Percentiles rank a stretch among this genome's conserved stretches.
Conservation (phyloP, 2,888 invertebrate genomes). For the Acleris cristana region DNA sequence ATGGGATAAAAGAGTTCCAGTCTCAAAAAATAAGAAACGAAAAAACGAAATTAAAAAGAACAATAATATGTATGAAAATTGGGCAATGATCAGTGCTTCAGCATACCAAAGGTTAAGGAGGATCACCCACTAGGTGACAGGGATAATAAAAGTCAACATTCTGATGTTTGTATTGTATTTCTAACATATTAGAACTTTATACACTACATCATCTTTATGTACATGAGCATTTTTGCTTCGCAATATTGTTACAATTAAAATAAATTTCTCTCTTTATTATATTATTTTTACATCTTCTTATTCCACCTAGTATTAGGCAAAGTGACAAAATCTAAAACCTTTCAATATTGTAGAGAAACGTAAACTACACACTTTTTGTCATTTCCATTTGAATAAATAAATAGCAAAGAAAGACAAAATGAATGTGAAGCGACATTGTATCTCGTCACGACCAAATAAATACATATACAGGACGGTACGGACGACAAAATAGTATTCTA, state of each 20-base stretch:
- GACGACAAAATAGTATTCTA: conserved; percentile 33
- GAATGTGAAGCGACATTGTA: conserved; percentile 21
- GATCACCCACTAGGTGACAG: neutral
- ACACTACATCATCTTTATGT: conserved; percentile 79
- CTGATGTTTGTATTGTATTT: conserved; percentile 72
- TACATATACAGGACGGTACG: conserved; percentile 35
- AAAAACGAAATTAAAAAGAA: too few relatives aligned
- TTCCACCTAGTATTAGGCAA: conserved; percentile 73
- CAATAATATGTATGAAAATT: too few relatives aligned
- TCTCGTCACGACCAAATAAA: conserved; percentile 38
- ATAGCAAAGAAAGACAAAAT: conserved; percentile 23
- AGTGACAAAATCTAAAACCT: conserved; percentile 65
- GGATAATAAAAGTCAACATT: conserved; percentile 48
- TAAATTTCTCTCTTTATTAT: conserved; percentile 78
- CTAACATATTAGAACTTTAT: conserved; percentile 80
- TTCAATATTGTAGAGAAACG: conserved; percentile 36
- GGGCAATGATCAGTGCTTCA: too few relatives aligned
- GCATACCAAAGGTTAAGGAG: too few relatives aligned
- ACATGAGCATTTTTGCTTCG: conserved; percentile 82
- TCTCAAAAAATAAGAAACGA: too few relatives aligned
- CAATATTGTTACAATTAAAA: conserved; percentile 81
- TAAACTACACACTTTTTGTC: conserved; percentile 30
- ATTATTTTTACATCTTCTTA: conserved; percentile 73
- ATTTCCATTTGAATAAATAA: conserved; percentile 24
- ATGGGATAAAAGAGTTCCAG: too few relatives aligned